A percentile compares a stretch with the other conserved stretches of the same genome.
Evolutionary conservation across 2,888 invertebrate genomes (phyloP).

Genomic region (Himalopsyche kuldschensis): DNA sequence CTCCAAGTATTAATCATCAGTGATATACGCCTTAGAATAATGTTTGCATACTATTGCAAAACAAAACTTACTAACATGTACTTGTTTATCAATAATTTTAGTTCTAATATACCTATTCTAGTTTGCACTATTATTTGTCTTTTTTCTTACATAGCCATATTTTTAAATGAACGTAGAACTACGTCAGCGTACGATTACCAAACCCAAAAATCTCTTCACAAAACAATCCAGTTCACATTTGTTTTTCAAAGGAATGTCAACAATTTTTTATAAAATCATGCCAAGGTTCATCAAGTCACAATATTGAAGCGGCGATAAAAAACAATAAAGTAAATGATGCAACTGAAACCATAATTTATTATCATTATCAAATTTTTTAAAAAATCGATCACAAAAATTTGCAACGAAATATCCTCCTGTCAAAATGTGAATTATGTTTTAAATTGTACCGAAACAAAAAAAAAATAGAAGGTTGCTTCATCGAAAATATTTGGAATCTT

Average conservation of each 20-base stretch:
- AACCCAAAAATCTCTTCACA: no score
- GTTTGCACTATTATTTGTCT: no score
- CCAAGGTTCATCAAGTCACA: background rate
- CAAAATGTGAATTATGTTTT: background rate
- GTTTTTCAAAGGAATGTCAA: background rate
- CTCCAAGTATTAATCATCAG: no score
- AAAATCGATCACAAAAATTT: background rate
- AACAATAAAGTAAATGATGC: background rate
- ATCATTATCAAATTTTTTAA: background rate
- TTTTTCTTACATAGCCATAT: no score
- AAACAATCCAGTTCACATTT: background rate
- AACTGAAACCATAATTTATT: background rate
- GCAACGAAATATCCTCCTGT: background rate
- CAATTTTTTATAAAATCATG: background rate
- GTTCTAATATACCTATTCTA: no score
- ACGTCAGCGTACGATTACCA: no score
- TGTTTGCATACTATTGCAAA: no score
- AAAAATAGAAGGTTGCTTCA: background rate
- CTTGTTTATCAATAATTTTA: no score
- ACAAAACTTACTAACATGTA: no score
- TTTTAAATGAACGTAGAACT: no score
- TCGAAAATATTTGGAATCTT: background rate
- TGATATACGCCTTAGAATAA: no score
- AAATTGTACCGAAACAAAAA: background rate
- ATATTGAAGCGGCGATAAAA: background rate